Conservation (phyloP, 2,888 invertebrate genomes). For the Anoplius nigerrimus region DNA sequence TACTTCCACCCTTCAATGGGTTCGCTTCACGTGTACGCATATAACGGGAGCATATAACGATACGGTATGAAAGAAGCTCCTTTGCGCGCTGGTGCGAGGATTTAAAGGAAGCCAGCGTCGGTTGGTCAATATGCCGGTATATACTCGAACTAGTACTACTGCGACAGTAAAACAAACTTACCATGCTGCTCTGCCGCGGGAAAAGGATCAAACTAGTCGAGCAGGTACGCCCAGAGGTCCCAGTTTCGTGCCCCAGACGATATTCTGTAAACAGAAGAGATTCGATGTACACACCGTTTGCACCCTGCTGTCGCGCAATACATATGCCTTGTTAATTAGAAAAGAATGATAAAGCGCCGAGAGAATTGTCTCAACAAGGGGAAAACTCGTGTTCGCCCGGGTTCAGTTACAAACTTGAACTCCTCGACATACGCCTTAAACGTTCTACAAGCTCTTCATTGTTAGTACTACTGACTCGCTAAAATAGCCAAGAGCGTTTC, state of each 20-base stretch:
- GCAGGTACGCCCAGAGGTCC: constrained; percentile 4
- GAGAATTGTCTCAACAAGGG: too few relatives aligned
- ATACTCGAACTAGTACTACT: constrained; percentile 10
- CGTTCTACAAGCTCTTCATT: constrained; percentile 12
- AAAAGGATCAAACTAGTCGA: neutral
- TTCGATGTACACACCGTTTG: too few relatives aligned
- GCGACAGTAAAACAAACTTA: constrained; percentile 1
- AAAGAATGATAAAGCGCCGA: too few relatives aligned
- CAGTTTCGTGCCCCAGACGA: too few relatives aligned
- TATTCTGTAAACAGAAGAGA: too few relatives aligned
- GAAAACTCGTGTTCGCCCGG: too few relatives aligned
- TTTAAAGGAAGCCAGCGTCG: neutral
- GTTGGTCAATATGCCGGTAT: constrained; percentile 8
- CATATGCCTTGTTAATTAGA: too few relatives aligned
- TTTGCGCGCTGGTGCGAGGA: constrained; percentile 12
- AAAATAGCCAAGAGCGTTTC: constrained; percentile 25
- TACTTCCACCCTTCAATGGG: constrained; percentile 5
- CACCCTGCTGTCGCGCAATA: too few relatives aligned
- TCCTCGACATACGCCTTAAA: neutral
- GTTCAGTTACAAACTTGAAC: too few relatives aligned
- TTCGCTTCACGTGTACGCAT: neutral
- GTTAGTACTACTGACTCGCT: constrained; percentile 31
- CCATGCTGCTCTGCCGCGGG: neutral
- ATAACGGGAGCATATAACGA: neutral
- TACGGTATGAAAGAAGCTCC: constrained; percentile 14